Percentiles rank a stretch among this genome's conserved stretches.
These are phyloP conservation scores for Sebastiscus albofasciatus DNA, from an alignment of 2,797 vertebrate genomes.

Conservation along the genomic window DNA sequence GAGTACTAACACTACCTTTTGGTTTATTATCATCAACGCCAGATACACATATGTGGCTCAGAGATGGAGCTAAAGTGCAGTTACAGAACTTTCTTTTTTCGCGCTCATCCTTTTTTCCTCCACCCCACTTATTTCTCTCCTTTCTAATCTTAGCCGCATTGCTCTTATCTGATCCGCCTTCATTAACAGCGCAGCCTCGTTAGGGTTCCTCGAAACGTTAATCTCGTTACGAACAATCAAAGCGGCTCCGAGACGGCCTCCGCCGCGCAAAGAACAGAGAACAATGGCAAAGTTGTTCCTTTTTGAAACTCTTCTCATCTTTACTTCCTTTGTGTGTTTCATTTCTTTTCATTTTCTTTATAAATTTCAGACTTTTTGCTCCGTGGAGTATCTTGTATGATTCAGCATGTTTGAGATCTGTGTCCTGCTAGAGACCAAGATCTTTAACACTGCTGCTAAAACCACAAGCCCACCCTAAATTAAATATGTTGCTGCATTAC, in stretches of 20 bases:
- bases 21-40: conserved; percentile 2
- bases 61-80: neutral
- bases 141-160: conserved; percentile 38
- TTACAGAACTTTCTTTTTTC: neutral
- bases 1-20: neutral
- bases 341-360: conserved; percentile 4
- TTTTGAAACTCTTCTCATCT: conserved; percentile 31
- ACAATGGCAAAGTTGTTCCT: conserved; percentile 34
- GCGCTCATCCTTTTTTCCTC: neutral
- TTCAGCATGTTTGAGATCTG: neutral
- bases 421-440: neutral
- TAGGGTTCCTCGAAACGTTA: conserved; percentile 54
- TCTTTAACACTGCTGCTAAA: neutral
- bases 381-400: neutral
- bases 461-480: neutral
- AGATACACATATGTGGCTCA: neutral
- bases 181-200: conserved; percentile 49
- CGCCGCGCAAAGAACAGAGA: neutral
- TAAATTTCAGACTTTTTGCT: conserved; percentile 11
- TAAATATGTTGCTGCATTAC: neutral
- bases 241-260: conserved; percentile 20
- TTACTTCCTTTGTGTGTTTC: neutral
- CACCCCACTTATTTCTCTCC: neutral
- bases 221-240: conserved; percentile 67
- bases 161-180: conserved; percentile 64